Base-by-base conservation (phyloP, 2,797 vertebrate genomes). In the Hylomyscus alleni region DNA sequence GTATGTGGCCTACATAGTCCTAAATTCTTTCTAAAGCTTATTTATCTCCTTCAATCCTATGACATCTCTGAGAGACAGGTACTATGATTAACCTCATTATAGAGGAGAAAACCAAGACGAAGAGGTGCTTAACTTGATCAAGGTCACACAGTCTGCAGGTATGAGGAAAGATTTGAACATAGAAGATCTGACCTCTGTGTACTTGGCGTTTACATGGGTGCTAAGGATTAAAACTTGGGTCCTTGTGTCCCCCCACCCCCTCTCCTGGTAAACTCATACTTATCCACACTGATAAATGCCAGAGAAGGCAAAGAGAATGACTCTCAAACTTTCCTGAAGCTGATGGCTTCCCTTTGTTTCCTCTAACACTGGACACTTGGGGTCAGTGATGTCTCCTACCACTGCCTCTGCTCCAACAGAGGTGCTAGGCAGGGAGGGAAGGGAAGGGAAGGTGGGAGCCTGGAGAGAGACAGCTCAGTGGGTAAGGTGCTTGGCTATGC, bases 101-200 rank as follows among this genome's bases (percentile, higher is more conserved):
- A 73, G 76, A 75, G 60, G 58, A 90, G 15, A 65, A 81, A 94
- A 44, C 15, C 19, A 65, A 95, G 87, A 89, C 24, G 60, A 77
- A 83, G 95, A 90, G 81, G 82, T 24, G 17, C 20, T n/a, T n/a
- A 72, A 86, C 60, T 75, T 91, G 72, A 8, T 19, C 62, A 77
- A 67, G 44, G 52, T 77, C 85, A 93, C 44, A 34, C 9, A 84
- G 88, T 60, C n/a, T 34, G 34, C 56, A 58, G 12, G 54, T 50
- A 54, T 34, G 90, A 91, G 80, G n/a, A 17, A 13, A 84, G 65
- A 84, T 15, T 50, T 47, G 37, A 72, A 86, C 69, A 80, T 37
- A 54, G 34, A 52, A 6, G 17, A 17, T 73, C 56, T 67, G 77
- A 81, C 52, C 80, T 82, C n/a, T 14, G 44, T 44, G 44, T 44